These are phyloP conservation scores for Ochotona princeps DNA, from an alignment of 2,113 vertebrate genomes.

Conservation along the genomic window DNA sequence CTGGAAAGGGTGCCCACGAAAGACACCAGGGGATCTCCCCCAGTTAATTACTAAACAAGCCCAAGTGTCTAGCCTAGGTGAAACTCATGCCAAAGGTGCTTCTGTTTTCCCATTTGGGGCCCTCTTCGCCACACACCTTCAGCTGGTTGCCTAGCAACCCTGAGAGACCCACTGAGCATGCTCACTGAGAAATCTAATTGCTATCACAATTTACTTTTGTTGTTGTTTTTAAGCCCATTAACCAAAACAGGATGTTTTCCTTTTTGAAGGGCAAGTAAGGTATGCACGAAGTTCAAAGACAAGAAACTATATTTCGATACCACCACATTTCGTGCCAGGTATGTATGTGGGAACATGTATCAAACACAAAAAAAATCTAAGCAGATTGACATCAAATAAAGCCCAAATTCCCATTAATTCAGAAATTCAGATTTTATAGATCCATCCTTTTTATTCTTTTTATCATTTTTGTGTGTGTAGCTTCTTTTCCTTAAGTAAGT, in stretches of 20 bases:
- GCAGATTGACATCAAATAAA: constrained; percentile 58
- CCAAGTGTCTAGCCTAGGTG: constrained; percentile 39
- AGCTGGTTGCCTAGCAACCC: constrained; percentile 80
- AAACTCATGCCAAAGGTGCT: constrained; percentile 76
- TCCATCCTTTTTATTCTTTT: constrained; percentile 48
- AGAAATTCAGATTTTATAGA: background rate
- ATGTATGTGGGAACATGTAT: background rate
- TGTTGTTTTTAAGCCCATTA: constrained; percentile 17
- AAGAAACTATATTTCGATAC: constrained; percentile 27
- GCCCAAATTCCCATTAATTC: constrained; percentile 25
- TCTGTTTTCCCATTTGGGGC: constrained; percentile 68
- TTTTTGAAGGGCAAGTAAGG: constrained; percentile 64
- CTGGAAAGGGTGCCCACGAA: background rate
- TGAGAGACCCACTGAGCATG: constrained; percentile 78
- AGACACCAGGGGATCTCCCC: background rate
- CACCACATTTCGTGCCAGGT: background rate
- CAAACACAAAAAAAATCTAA: constrained; percentile 39
- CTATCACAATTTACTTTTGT: constrained; percentile 67
- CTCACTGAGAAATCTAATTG: constrained; percentile 77
- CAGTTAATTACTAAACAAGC: constrained; percentile 46
- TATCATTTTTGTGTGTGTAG: constrained; percentile 39
- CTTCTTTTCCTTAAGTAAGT: background rate
- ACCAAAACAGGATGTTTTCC: constrained; percentile 63
- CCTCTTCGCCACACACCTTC: constrained; percentile 71
- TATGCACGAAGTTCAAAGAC: constrained; percentile 62